phyloP scores from a whole-genome alignment of 64 coral and sea anemone genomes.

The Dendrophyllia cribrosa region DNA sequence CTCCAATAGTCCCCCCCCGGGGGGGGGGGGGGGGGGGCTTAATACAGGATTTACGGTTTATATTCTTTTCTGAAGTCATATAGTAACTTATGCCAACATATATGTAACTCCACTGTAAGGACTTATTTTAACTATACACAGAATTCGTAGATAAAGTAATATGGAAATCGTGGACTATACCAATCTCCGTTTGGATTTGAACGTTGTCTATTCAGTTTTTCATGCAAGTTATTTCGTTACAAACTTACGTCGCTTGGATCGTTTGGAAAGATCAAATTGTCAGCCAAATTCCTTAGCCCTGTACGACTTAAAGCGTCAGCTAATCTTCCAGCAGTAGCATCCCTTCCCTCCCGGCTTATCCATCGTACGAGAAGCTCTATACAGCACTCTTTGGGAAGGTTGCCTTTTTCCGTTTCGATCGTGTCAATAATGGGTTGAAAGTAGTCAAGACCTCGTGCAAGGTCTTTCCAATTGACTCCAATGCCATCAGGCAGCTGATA shows the following conservation, averaged over 20 bases:
- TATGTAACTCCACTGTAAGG: too few relatives aligned
- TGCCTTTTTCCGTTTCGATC: not conserved
- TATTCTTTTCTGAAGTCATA: too few relatives aligned
- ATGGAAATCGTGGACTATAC: too few relatives aligned
- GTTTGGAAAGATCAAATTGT: not conserved
- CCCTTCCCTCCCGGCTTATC: not conserved
- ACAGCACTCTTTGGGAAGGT: not conserved
- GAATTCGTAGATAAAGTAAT: too few relatives aligned
- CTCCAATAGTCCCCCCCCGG: too few relatives aligned
- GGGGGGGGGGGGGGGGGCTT: too few relatives aligned
- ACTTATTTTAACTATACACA: too few relatives aligned
- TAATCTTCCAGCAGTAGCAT: not conserved
- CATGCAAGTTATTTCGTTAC: too few relatives aligned
- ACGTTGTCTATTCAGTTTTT: too few relatives aligned
- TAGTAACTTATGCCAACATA: too few relatives aligned
- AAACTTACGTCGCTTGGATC: not conserved
- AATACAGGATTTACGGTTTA: too few relatives aligned
- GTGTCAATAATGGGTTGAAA: not conserved
- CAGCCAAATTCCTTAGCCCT: slow-evolving; percentile 13
- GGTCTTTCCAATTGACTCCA: slow-evolving; percentile 1
- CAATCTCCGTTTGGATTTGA: too few relatives aligned
- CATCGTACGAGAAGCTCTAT: not conserved
- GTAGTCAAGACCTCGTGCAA: not conserved
- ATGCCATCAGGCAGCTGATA: not conserved
- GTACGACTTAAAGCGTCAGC: not conserved